Conservation (phyloP, 2,888 invertebrate species). For the Embidobia sp. region DNA sequence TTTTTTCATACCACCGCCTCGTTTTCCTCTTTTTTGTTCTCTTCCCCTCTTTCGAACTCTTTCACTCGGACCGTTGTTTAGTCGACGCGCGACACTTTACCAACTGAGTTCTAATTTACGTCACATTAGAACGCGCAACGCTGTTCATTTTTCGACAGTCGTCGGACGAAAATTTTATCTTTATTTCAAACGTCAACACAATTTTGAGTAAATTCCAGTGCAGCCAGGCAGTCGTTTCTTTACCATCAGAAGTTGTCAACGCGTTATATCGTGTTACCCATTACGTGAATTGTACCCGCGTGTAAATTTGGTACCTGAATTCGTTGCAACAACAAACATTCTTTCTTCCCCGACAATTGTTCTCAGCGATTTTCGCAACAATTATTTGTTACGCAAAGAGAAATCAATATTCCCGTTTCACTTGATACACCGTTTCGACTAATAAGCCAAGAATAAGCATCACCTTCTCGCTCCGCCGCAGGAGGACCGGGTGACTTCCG, state of each 20-base stretch:
- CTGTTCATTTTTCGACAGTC: conserved; percentile 53
- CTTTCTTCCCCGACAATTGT: too few species aligned
- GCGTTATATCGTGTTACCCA: conserved; percentile 2
- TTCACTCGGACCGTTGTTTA: conserved; percentile 10
- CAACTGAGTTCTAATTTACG: conserved; percentile 74
- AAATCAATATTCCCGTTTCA: conserved; percentile 62
- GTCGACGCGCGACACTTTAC: conserved; percentile 69
- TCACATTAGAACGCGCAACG: conserved; percentile 27
- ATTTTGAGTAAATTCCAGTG: conserved; percentile 22
- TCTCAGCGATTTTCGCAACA: too few species aligned
- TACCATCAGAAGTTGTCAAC: too few species aligned
- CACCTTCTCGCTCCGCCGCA: too few species aligned
- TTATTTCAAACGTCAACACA: conserved; percentile 19
- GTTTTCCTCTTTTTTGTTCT: conserved; percentile 23
- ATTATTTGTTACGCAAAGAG: conserved; percentile 45
- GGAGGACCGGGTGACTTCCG: conserved; percentile 1
- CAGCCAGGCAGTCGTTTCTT: too few species aligned
- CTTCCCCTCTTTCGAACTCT: background rate
- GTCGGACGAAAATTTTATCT: conserved; percentile 20
- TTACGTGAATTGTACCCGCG: conserved; percentile 20
- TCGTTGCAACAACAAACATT: too few species aligned
- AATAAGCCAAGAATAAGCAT: too few species aligned
- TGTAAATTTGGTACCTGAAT: background rate
- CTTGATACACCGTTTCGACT: conserved; percentile 39
- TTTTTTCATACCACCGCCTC: conserved; percentile 7